phyloP scores from a whole-genome alignment of 2,113 vertebrate genomes.

The Conger conger region DNA sequence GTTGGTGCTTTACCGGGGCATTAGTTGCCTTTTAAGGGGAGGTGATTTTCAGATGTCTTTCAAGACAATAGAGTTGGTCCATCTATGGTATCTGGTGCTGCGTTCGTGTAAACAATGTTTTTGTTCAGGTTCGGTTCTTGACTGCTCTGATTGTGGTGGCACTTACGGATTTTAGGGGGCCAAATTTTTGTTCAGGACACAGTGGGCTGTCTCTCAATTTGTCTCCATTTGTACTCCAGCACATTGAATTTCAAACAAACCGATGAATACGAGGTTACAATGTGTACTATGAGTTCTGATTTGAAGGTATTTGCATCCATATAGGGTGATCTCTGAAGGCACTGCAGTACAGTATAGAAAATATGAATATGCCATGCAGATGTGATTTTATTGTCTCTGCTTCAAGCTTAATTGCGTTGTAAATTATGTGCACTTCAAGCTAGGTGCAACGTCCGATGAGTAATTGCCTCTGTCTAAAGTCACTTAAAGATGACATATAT shows the following conservation, averaged over 20 bases:
- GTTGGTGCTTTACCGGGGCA: background rate
- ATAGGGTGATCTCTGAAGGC: background rate
- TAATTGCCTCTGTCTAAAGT: background rate
- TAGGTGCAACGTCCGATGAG: too few species aligned
- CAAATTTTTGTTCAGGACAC: too few species aligned
- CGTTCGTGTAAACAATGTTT: slow-evolving; percentile 35
- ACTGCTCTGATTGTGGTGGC: too few species aligned
- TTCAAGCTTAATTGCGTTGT: background rate
- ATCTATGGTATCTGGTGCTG: background rate
- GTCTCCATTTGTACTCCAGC: too few species aligned
- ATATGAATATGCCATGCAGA: background rate
- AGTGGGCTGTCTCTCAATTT: too few species aligned
- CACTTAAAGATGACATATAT: background rate
- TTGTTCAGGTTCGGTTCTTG: too few species aligned
- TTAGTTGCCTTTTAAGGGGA: background rate
- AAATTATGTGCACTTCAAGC: background rate
- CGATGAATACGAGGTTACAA: too few species aligned
- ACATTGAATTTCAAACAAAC: too few species aligned
- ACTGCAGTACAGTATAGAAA: background rate
- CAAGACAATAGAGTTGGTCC: background rate
- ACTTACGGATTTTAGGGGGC: too few species aligned
- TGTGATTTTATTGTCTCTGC: background rate
- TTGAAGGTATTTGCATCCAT: too few species aligned
- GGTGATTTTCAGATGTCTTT: background rate
- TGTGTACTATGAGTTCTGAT: too few species aligned